Evolutionary conservation across 2,888 invertebrate species (phyloP).

Genomic region (Drosophila paramelanica): DNA sequence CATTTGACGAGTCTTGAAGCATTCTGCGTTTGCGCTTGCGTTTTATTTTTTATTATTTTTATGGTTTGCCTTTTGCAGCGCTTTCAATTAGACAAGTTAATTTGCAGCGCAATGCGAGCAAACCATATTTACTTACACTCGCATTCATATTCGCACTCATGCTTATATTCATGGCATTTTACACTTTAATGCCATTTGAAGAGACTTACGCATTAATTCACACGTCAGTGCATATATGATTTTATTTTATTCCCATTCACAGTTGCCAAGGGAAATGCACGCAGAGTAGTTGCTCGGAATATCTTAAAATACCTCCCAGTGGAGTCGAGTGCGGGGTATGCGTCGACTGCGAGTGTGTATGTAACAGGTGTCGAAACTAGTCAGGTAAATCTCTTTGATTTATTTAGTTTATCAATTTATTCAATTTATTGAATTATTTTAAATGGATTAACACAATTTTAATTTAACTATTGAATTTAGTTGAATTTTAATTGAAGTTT

Average conservation of each 20-base stretch:
- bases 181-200: slow-evolving; percentile 43
- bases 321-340: neutral
- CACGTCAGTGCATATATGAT: slow-evolving; percentile 72
- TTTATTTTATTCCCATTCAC: slow-evolving; percentile 64
- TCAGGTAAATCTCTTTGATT: no score
- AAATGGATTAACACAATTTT: no score
- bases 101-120: slow-evolving; percentile 5
- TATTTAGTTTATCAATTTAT: no score
- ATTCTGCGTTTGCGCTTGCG: slow-evolving; percentile 30
- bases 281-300: slow-evolving; percentile 19
- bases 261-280: slow-evolving; percentile 43
- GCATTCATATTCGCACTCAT: neutral
- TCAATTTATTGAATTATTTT: no score
- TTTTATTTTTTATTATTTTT: slow-evolving; percentile 8
- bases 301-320: slow-evolving; percentile 4
- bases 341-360: neutral
- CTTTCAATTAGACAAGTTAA: slow-evolving; percentile 57
- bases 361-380: neutral
- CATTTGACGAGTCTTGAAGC: slow-evolving; percentile 39
- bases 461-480: no score
- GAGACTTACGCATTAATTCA: slow-evolving; percentile 64
- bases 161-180: slow-evolving; percentile 25
- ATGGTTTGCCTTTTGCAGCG: slow-evolving; percentile 18
- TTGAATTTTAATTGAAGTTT: no score
- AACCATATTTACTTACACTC: slow-evolving; percentile 7